Evolutionary conservation across 2,888 invertebrate genomes (phyloP).

Genomic region (Nymphalis c-album): DNA sequence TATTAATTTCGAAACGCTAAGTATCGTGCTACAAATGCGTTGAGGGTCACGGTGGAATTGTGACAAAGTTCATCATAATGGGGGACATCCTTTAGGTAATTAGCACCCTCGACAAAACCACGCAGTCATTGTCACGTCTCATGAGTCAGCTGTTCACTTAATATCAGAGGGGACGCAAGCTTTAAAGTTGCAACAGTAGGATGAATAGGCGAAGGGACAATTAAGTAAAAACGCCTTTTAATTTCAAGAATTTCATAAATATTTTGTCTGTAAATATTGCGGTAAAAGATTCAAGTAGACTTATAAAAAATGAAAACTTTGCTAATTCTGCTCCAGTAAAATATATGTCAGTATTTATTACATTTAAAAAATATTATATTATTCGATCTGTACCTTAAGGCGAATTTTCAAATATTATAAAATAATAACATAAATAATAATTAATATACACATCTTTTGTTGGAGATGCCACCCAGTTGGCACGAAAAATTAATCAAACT

Average conservation of each 20-base stretch:
- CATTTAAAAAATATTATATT: too few relatives aligned
- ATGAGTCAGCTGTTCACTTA: constrained; percentile 24
- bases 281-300: too few relatives aligned
- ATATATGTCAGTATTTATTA: too few relatives aligned
- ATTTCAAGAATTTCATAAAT: not conserved
- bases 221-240: not conserved
- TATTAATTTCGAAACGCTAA: not conserved
- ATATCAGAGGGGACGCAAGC: not conserved
- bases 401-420: too few relatives aligned
- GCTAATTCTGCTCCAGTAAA: too few relatives aligned
- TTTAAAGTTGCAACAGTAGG: constrained; percentile 5
- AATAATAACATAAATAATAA: too few relatives aligned
- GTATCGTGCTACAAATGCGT: not conserved
- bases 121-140: constrained; percentile 11
- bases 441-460: too few relatives aligned
- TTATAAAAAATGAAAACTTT: too few relatives aligned
- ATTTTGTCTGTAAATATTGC: too few relatives aligned
- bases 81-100: constrained; percentile 19
- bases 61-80: constrained; percentile 17
- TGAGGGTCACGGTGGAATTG: not conserved
- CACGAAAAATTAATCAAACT: too few relatives aligned
- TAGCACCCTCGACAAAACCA: constrained; percentile 14
- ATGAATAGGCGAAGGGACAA: not conserved
- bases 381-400: too few relatives aligned
- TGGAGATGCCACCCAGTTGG: too few relatives aligned